These are phyloP conservation scores for Drosophila grimshawi DNA, from an alignment of 1,140 invertebrate genomes.

Conservation along the genomic window DNA sequence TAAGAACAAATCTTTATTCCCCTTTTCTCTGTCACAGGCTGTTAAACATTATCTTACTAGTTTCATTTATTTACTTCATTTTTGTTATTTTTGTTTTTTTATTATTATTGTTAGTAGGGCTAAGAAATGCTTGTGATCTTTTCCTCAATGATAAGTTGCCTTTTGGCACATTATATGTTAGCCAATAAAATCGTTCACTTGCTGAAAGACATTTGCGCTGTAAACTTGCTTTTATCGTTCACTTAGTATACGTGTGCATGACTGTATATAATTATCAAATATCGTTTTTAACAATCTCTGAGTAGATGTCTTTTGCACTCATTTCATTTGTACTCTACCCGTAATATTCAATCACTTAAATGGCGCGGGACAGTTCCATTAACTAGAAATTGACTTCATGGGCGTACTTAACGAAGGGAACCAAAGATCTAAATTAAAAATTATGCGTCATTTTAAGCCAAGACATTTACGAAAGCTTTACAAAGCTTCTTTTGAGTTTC, in stretches of 20 bases:
- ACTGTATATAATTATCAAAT: constrained; percentile 14
- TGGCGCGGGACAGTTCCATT: neutral
- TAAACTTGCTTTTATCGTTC: neutral
- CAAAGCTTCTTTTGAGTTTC: no score
- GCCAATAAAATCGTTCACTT: neutral
- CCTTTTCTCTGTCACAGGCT: no score
- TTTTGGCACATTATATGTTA: neutral
- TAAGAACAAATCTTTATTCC: neutral
- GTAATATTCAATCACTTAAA: constrained; percentile 21
- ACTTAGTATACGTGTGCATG: constrained; percentile 2
- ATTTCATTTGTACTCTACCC: neutral
- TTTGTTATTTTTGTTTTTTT: neutral
- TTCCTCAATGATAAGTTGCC: constrained; percentile 14
- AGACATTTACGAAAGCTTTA: no score
- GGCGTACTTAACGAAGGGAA: no score
- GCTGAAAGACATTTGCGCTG: neutral
- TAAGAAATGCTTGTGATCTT: constrained; percentile 10
- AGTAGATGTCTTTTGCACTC: neutral
- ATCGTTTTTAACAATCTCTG: neutral
- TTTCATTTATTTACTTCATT: neutral
- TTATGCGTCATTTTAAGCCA: no score
- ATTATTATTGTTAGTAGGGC: neutral
- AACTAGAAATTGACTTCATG: neutral
- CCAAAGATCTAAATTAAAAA: no score
- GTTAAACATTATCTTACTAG: neutral